phyloP scores from a whole-genome alignment of 2,113 vertebrate genomes.

The Nothocercus nigrocapillus region DNA sequence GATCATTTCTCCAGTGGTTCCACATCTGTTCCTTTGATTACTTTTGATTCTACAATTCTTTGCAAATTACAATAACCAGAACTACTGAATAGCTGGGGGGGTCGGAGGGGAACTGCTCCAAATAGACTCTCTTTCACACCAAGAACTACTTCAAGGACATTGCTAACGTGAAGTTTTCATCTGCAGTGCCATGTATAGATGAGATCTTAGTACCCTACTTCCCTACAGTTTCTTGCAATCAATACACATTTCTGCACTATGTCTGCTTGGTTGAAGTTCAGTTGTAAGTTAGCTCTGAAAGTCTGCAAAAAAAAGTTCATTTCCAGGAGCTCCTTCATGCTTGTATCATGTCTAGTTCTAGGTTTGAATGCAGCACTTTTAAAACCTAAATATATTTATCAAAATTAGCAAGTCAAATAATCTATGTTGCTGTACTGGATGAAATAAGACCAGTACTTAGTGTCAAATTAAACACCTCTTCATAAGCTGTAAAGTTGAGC shows the following conservation, averaged over 20 bases:
- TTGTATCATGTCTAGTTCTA: not conserved
- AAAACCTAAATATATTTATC: not conserved
- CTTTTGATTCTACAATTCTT: not conserved
- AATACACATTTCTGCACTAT: not conserved
- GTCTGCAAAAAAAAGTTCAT: not conserved
- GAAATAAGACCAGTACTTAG: not conserved
- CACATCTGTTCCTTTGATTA: not conserved
- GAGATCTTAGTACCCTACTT: not conserved
- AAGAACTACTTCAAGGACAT: not conserved
- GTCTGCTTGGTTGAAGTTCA: not conserved
- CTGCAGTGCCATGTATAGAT: not conserved
- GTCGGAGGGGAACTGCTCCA: not conserved
- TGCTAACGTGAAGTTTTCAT: not conserved
- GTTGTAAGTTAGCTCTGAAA: not conserved
- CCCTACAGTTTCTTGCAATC: not conserved
- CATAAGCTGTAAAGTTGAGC: not conserved
- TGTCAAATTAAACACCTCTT: not conserved
- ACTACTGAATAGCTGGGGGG: not conserved
- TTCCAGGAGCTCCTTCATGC: not conserved
- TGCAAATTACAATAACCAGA: not conserved
- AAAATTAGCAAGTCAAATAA: not conserved
- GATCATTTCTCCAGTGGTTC: not conserved
- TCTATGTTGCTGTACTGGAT: not conserved
- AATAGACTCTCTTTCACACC: not conserved
- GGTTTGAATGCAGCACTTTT: not conserved